A percentile compares a stretch with the other conserved stretches of the same genome.
phyloP scores from a whole-genome alignment of 2,113 vertebrate genomes.

The Crotophaga sulcirostris region DNA sequence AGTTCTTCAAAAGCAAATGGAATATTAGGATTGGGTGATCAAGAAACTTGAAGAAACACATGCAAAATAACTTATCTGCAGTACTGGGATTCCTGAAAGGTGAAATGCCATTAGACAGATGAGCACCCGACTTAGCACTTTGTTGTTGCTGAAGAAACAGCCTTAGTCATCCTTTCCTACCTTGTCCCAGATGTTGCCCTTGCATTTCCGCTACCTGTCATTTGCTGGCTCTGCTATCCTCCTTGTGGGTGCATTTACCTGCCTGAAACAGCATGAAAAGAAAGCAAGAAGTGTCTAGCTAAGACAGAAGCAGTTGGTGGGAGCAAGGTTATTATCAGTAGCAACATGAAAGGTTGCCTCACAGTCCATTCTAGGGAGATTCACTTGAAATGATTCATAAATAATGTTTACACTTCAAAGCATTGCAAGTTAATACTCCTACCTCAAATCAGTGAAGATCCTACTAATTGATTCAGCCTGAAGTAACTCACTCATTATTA shows the following conservation, averaged over 20 bases:
- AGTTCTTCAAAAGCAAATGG: background rate
- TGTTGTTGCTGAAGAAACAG: background rate
- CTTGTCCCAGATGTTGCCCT: background rate
- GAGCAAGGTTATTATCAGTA: background rate
- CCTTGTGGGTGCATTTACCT: background rate
- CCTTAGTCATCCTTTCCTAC: background rate
- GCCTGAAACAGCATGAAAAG: background rate
- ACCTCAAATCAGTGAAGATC: background rate
- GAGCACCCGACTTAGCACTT: background rate
- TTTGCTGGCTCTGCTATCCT: background rate
- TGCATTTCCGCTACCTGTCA: background rate
- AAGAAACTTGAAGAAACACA: background rate
- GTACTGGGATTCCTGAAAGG: background rate
- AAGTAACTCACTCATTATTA: background rate
- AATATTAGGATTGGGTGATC: background rate
- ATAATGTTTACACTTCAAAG: background rate
- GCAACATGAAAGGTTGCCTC: background rate
- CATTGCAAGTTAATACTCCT: background rate
- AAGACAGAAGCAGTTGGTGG: background rate
- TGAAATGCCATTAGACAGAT: background rate
- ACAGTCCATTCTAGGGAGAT: background rate
- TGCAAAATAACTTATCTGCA: background rate
- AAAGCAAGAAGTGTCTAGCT: background rate
- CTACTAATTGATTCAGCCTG: background rate
- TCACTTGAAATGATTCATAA: background rate